phyloP scores from a whole-genome alignment of 2,888 invertebrate genomes.

The Oligia latruncula region DNA sequence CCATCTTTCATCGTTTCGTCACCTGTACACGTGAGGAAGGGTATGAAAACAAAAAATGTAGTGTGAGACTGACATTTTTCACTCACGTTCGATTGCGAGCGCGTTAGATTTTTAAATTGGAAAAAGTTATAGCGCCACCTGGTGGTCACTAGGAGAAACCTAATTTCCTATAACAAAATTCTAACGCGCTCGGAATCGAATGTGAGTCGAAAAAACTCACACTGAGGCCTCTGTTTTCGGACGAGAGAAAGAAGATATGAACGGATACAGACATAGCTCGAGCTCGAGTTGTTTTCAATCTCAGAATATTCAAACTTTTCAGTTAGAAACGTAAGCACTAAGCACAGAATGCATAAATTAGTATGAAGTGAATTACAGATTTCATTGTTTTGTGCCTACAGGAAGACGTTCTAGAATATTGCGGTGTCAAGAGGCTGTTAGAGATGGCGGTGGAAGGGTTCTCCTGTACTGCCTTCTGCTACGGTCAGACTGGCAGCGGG shows the following conservation, averaged over 20 bases:
- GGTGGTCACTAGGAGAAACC: no score
- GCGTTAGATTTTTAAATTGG: no score
- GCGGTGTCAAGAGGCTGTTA: slow-evolving; percentile 96
- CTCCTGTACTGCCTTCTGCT: slow-evolving; percentile 98
- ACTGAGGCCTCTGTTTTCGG: neutral
- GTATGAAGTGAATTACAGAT: neutral
- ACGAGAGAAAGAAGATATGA: no score
- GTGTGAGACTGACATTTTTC: no score
- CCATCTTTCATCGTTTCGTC: neutral
- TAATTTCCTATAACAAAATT: no score
- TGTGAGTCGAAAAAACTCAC: no score
- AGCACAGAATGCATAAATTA: neutral
- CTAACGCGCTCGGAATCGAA: no score
- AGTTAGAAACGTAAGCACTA: neutral
- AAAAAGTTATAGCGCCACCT: no score
- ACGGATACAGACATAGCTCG: no score
- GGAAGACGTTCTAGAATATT: slow-evolving; percentile 96
- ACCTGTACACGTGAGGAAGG: neutral
- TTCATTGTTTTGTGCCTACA: slow-evolving; percentile 55
- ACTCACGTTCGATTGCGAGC: no score
- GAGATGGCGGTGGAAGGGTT: slow-evolving; percentile 99
- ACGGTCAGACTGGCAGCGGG: slow-evolving; percentile 99
- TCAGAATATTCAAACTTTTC: neutral
- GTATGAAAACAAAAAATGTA: neutral
- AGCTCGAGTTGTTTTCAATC: neutral